Conservation (phyloP, 2,797 vertebrate species). For the Passerculus sandwichensis region DNA sequence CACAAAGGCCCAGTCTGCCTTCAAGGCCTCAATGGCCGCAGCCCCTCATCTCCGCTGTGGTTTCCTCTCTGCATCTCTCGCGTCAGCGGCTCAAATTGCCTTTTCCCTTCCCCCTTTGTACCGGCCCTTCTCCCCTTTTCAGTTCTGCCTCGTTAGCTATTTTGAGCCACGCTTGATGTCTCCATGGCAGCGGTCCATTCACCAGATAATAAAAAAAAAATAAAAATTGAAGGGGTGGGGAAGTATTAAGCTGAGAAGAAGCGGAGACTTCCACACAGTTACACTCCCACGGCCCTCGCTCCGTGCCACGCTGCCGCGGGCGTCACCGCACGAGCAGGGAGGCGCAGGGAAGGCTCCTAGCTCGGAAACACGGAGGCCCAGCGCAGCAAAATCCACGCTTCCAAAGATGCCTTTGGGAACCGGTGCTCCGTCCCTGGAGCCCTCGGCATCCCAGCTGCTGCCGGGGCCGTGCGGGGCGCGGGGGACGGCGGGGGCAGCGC, state of each 20-base stretch:
- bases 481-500: rapidly evolving
- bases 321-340: not conserved
- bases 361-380: too few relatives aligned
- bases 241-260: not conserved
- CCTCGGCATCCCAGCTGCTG: rapidly evolving
- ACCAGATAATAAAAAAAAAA: not conserved
- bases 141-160: not conserved
- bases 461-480: rapidly evolving
- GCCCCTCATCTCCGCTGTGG: not conserved
- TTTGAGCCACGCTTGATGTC: not conserved
- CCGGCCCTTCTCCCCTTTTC: not conserved
- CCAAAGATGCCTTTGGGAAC: not conserved
- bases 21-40: not conserved
- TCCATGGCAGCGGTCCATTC: constrained; percentile 38
- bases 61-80: not conserved
- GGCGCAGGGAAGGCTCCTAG: rapidly evolving
- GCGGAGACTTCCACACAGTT: not conserved
- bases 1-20: not conserved
- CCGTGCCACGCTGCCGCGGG: not conserved
- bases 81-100: not conserved
- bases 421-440: not conserved
- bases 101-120: not conserved
- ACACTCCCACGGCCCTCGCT: not conserved
- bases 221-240: not conserved
- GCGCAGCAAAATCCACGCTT: not conserved